Conservation (phyloP, 2,113 vertebrate species). For the Zosterops lateralis region DNA sequence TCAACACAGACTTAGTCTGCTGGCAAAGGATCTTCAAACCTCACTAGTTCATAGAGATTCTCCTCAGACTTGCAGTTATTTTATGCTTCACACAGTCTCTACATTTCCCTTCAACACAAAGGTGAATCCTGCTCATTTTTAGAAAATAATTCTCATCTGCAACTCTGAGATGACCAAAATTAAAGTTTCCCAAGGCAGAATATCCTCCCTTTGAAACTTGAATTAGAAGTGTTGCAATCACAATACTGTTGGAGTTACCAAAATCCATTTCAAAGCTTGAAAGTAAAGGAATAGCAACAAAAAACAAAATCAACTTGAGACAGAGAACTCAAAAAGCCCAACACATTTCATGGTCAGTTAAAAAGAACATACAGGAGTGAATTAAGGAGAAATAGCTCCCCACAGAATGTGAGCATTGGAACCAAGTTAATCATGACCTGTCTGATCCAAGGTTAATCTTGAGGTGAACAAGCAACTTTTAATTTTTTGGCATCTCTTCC, state of each 20-base stretch:
- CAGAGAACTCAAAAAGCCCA: neutral
- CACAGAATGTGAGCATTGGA: neutral
- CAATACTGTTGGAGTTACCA: slow-evolving; percentile 33
- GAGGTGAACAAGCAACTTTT: neutral
- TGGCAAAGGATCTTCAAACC: slow-evolving; percentile 29
- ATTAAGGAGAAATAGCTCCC: neutral
- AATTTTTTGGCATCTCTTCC: neutral
- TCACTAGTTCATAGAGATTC: neutral
- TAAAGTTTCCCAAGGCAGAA: neutral
- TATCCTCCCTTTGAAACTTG: neutral
- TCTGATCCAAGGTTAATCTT: neutral
- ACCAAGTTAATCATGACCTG: neutral
- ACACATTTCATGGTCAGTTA: neutral
- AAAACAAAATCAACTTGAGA: neutral
- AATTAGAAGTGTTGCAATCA: neutral
- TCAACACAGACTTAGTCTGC: neutral
- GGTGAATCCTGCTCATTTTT: neutral
- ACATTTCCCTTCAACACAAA: neutral
- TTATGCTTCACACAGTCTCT: neutral
- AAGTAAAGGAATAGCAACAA: neutral
- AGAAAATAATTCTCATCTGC: neutral
- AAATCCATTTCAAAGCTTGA: slow-evolving; percentile 18
- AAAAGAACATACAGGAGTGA: neutral
- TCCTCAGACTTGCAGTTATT: slow-evolving; percentile 4
- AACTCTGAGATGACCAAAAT: neutral